Base-by-base conservation (phyloP, 2,888 invertebrate genomes). In the Aleiodes alternator region DNA sequence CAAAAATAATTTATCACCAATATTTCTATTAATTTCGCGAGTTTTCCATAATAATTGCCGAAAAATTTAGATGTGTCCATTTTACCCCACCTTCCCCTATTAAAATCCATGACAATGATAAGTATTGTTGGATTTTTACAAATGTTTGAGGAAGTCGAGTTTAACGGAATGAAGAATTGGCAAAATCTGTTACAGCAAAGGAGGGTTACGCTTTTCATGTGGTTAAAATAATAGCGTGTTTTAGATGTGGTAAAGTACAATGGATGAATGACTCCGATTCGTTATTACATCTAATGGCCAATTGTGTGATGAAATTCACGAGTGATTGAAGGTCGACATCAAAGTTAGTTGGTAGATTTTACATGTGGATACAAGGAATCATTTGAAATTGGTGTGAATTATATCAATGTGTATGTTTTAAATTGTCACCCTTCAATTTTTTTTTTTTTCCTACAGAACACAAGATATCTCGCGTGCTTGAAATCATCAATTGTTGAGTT, bases 271-370 rank as follows among this genome's bases (percentile, higher is more conserved):
- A 61, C 59, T 69, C 53, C 75, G 73, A 76, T 78, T 78, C 76
- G 78, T 79, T 80, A 79, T 80, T 79, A 78, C 79, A 75, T 76
- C 70, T 80, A 78, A 79, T 78, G 77, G 75, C 76, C 78, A 80
- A 80, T 79, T 78, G 78, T 70, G 64, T 56, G 31, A 12, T 74
- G 70, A 76, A 80, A 79, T 79, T 76, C 55, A 56, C 72, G 43
- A 34, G 69, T 77, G 75, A 80, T 79, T 80, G 80, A 80, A 80
- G 80, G 80, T 76, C 80, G 76, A 55, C 57, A 43, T 43, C 43
- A 43, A 43, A 9, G 43, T 43, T 68, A 73, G 50, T 34, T 75
- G 53, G 59, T 70, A 38, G 7, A 43, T 43, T 43, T 43, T 43
- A 43, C 9, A 43, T 43, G 43, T 43, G 43, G 43, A 70, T 56